Percentiles rank a stretch among this genome's conserved stretches.
Evolutionary conservation across 2,113 vertebrate genomes (phyloP).

Genomic region (Ovis canadensis): DNA sequence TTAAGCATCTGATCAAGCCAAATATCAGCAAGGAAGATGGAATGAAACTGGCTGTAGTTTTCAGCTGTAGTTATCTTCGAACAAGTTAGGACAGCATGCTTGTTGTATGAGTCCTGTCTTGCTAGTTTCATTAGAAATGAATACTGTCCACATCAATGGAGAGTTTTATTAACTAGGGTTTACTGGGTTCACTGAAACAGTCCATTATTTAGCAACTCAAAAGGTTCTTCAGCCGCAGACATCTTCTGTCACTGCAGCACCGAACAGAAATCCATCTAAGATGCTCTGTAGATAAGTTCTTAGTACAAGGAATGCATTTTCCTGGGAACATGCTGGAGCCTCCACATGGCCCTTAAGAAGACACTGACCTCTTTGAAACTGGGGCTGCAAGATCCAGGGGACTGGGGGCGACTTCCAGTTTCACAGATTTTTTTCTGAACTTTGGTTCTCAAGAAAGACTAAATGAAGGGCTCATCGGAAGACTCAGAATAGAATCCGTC

Average conservation of each 20-base stretch:
- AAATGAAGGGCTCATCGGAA: conserved; percentile 46
- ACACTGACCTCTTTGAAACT: conserved; percentile 71
- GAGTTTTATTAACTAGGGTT: conserved; percentile 39
- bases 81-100: not conserved
- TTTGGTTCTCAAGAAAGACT: conserved; percentile 62
- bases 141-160: not conserved
- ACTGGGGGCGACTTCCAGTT: not conserved
- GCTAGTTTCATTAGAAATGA: conserved; percentile 27
- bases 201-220: conserved; percentile 35
- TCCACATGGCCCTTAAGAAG: conserved; percentile 60
- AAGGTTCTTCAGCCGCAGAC: conserved; percentile 38
- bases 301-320: conserved; percentile 69
- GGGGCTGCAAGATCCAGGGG: conserved; percentile 16
- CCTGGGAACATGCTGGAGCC: conserved; percentile 35
- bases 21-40: not conserved
- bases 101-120: not conserved
- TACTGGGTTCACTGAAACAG: conserved; percentile 38
- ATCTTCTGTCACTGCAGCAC: conserved; percentile 40
- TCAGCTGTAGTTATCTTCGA: not conserved
- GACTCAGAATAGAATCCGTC: conserved; percentile 69
- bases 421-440: conserved; percentile 55
- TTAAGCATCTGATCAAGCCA: not conserved
- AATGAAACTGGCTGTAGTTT: not conserved
- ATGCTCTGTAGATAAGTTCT: conserved; percentile 44
- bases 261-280: conserved; percentile 18